Base-by-base conservation (phyloP, 1,140 invertebrate species). In the Pseudachorutes palmiensis region DNA sequence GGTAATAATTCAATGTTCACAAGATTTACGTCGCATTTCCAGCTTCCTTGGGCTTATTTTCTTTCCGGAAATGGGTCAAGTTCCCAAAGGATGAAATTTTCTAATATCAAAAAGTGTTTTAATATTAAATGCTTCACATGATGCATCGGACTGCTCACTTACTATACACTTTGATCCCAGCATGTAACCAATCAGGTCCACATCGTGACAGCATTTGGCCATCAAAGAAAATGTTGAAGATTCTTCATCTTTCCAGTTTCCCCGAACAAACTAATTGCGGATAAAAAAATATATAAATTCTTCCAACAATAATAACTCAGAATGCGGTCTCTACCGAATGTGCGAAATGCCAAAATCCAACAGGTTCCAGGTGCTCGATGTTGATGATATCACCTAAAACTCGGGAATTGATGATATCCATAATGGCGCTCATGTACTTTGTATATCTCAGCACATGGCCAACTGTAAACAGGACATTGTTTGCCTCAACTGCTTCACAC, bases 291-390 rank as follows among this genome's bases (percentile, higher is more conserved):
- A 45, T n/a, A 62, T 55, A 31, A 49, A 16, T 36, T 28, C 70
- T 32, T 58, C 12, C 24, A 9, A n/a, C 58, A 33, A 2, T 30
- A 22, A 16, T 28, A 33, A 30, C 2, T 28, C 29, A 66, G 30
- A 2, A 55, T 22, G 12, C 62, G 31, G 26, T 30, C 29, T 19
- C 64, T 68, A 73, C 65, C n/a, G 78, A 81, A 72, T 82, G 81
- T 9, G 80, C 80, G 77, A 81, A 82, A 71, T 82, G 81, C 78
- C 78, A 81, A 67, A 75, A 81, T 48, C 81, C 80, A 62, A 81
- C 77, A 31, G 80, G 80, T 74, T 82, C 81, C 24, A 77, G 74
- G 65, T 80, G 80, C 58, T 80, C 76, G 62, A 82, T 81, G 71
- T 78, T 81, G 2, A 81, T 76, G 49, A 82, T 65, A 75, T 57